A percentile compares a stretch with the other conserved stretches of the same genome.
Evolutionary conservation across 2,888 invertebrate species (phyloP).

Genomic region (Operophtera brumata): DNA sequence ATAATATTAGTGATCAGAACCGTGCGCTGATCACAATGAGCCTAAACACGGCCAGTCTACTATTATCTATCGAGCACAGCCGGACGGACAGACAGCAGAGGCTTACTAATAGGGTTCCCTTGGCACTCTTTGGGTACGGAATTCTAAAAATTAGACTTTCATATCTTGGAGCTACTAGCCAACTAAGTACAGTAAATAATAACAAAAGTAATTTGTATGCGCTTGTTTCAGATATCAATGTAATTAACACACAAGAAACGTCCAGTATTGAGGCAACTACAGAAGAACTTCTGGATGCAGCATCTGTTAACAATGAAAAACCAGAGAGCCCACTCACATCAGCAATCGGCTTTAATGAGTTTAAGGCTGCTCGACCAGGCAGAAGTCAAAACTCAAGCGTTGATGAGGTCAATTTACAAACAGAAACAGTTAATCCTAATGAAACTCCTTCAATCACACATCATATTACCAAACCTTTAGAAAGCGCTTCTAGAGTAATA

Average conservation of each 20-base stretch:
- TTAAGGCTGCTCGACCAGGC: background rate
- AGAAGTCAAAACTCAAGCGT: conserved; percentile 24
- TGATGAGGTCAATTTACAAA: conserved; percentile 24
- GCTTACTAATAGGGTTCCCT: too few relatives aligned
- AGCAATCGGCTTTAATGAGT: background rate
- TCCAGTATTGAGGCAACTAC: conserved; percentile 27
- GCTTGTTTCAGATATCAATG: conserved; percentile 49
- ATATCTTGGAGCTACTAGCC: too few relatives aligned
- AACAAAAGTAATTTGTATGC: too few relatives aligned
- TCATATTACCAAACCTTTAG: conserved; percentile 45
- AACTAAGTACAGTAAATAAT: too few relatives aligned
- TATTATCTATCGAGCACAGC: too few relatives aligned
- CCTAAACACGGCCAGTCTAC: too few relatives aligned
- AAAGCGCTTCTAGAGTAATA: conserved; percentile 69
- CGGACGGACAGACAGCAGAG: too few relatives aligned
- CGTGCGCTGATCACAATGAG: too few relatives aligned
- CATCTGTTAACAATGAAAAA: conserved; percentile 32
- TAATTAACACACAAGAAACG: conserved; percentile 46
- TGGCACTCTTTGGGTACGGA: too few relatives aligned
- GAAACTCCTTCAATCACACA: conserved; percentile 37
- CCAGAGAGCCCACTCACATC: background rate
- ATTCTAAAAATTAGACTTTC: too few relatives aligned
- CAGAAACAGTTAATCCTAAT: conserved; percentile 20
- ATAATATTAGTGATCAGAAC: too few relatives aligned
- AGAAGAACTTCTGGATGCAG: conserved; percentile 28